Evolutionary conservation across 1,140 invertebrate genomes (phyloP), one percentile per base, ranked within the genome.

Genomic region (Aricia agestis): DNA sequence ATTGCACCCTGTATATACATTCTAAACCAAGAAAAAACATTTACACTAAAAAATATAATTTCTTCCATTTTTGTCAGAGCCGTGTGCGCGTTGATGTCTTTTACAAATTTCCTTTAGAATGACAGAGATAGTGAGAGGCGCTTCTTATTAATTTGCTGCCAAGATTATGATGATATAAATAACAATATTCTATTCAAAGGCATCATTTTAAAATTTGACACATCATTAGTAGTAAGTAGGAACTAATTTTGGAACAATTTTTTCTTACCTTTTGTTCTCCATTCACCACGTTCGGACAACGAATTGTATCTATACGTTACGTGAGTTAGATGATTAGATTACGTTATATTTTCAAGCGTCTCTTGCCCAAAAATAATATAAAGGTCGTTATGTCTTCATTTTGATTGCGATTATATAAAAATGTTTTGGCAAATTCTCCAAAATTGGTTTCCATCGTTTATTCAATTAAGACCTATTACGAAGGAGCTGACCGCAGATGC

Each of bases 331-430:
- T 63, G 25, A 63, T 63, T 31, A 6, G 3, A 11, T 63, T 63
- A 63, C 59, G 59, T 63, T 59, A 63, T 18, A 63, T 63, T 11
- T 52, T 63, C 19, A 63, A 63, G 18, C 18, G 17, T 63, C 59
- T 63, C 59, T 17, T 59, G 45, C 45, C 45, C 9, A 61, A 61
- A 63, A 59, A 63, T 31, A 63, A 25, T 13, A 63, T 63, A 63
- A 63, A 63, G 18, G 19, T 63, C 59, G 11, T 63, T 63, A 61
- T 61, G 19, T 63, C 59, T 25, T 10, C 59, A 63, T 63, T 19
- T 63, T 25, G 17, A 25, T 63, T 63, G 59, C 59, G 45, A 52
- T 63, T 63, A 63, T 63, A 63, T 63, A 63, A 63, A 61, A 63
- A 52, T 52, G 45, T 52, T 52, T 52, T 52, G 45, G 45, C 45